A percentile compares a stretch with the other conserved stretches of the same genome.
Evolutionary conservation across 2,113 vertebrate genomes (phyloP).

Genomic region (Centropristis striata): DNA sequence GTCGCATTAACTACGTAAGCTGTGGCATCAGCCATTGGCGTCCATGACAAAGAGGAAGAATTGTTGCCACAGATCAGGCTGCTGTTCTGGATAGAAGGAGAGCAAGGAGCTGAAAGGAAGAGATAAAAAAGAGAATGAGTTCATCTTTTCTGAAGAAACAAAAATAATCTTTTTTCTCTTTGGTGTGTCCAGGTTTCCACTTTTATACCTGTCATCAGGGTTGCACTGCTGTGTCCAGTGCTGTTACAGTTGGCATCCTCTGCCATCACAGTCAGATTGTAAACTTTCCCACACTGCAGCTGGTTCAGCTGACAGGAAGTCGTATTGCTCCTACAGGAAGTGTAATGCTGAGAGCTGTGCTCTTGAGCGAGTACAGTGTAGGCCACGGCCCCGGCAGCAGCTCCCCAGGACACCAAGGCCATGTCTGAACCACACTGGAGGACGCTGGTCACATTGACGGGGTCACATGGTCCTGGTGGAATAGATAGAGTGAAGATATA

Average conservation of each 20-base stretch:
- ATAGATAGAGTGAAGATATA: not conserved
- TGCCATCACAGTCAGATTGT: constrained; percentile 79
- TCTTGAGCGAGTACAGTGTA: constrained; percentile 68
- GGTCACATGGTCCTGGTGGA: constrained; percentile 74
- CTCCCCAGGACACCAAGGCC: constrained; percentile 75
- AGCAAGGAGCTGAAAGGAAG: constrained; percentile 66
- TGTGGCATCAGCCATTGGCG: constrained; percentile 40
- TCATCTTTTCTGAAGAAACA: not conserved
- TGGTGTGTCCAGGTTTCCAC: not conserved
- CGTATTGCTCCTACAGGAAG: constrained; percentile 68
- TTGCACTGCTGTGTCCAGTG: constrained; percentile 43
- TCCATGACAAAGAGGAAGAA: constrained; percentile 72
- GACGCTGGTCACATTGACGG: constrained; percentile 65
- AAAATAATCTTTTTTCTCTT: not conserved
- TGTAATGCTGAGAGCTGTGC: constrained; percentile 25
- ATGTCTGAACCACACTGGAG: constrained; percentile 72
- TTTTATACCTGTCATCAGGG: constrained; percentile 71
- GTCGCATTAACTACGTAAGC: constrained; percentile 66
- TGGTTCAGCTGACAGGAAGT: constrained; percentile 76
- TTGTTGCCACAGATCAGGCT: constrained; percentile 66
- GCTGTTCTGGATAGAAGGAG: constrained; percentile 60
- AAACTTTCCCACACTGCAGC: constrained; percentile 79
- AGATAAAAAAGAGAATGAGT: not conserved
- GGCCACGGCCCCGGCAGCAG: constrained; percentile 49
- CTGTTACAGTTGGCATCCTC: constrained; percentile 75